A percentile compares a stretch with the other conserved stretches of the same genome.
phyloP scores from a whole-genome alignment of 2,888 invertebrate genomes.

The Cenopis cana region DNA sequence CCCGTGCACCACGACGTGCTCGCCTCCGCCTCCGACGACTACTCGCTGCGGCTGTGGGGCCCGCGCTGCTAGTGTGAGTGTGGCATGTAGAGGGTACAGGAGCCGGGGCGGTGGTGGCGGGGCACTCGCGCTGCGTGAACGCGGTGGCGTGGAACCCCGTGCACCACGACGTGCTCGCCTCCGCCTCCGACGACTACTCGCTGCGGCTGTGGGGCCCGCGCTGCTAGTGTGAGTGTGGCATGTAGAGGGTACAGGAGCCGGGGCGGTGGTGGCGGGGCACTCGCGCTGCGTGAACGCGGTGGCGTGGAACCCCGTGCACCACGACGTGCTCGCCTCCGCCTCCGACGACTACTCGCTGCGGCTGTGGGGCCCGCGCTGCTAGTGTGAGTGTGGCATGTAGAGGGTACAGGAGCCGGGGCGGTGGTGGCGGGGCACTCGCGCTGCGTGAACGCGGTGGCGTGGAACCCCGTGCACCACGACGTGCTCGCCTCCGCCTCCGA shows the following conservation, averaged over 20 bases:
- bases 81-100: too few relatives aligned
- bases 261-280: too few relatives aligned
- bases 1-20: slow-evolving; percentile 7
- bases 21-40: slow-evolving; percentile 10
- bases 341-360: slow-evolving; percentile 8
- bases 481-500: slow-evolving; percentile 10
- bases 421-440: too few relatives aligned
- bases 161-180: slow-evolving; percentile 8
- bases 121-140: too few relatives aligned
- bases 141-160: not conserved
- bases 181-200: slow-evolving; percentile 10
- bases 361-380: slow-evolving; percentile 11
- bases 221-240: slow-evolving; percentile 2
- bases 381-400: not conserved
- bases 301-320: slow-evolving; percentile 1
- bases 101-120: too few relatives aligned
- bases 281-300: too few relatives aligned
- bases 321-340: slow-evolving; percentile 8
- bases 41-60: slow-evolving; percentile 8
- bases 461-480: slow-evolving; percentile 6
- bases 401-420: too few relatives aligned
- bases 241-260: too few relatives aligned
- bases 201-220: slow-evolving; percentile 10
- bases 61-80: slow-evolving; percentile 6
- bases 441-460: not conserved